Evolutionary conservation across 30 jellyfish, hydroid and myxozoan genomes (phyloP).

Genomic region (Pelagia noctiluca): DNA sequence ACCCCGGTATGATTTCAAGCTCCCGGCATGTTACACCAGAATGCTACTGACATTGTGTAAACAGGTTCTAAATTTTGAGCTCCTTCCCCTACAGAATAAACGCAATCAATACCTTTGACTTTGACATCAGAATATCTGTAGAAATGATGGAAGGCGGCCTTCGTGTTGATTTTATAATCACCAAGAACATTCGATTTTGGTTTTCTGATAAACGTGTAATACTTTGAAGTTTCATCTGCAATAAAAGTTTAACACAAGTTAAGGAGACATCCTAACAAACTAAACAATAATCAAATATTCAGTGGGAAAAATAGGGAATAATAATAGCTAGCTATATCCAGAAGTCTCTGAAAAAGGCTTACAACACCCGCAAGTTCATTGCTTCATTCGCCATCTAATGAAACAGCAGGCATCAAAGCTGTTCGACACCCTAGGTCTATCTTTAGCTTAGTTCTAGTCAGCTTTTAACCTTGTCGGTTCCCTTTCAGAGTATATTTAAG

Average conservation of each 20-base stretch:
- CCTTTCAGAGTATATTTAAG: no score
- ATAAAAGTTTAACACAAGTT: not conserved
- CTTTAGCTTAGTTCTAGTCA: no score
- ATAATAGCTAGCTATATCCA: no score
- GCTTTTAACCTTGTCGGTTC: no score
- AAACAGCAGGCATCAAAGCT: no score
- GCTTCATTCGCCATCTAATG: no score
- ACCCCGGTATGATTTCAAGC: not conserved
- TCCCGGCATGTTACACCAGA: not conserved
- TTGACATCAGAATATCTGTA: slow-evolving; percentile 90
- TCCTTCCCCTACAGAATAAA: no score
- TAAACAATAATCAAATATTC: not conserved
- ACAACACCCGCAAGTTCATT: no score
- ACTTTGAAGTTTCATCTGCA: slow-evolving; percentile 79
- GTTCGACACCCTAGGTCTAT: no score
- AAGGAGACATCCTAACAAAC: not conserved
- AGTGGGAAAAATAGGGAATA: not conserved
- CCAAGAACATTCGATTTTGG: slow-evolving; percentile 81
- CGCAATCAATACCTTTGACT: slow-evolving; percentile 97
- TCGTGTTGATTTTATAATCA: slow-evolving; percentile 87
- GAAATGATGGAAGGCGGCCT: slow-evolving; percentile 97
- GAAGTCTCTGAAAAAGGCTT: no score
- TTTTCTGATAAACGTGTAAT: slow-evolving; percentile 74
- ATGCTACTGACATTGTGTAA: no score
- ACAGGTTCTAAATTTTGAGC: not conserved